These are phyloP conservation scores for Cryptophagus acutangulus DNA, from an alignment of 2,888 invertebrate species.

Conservation along the genomic window DNA sequence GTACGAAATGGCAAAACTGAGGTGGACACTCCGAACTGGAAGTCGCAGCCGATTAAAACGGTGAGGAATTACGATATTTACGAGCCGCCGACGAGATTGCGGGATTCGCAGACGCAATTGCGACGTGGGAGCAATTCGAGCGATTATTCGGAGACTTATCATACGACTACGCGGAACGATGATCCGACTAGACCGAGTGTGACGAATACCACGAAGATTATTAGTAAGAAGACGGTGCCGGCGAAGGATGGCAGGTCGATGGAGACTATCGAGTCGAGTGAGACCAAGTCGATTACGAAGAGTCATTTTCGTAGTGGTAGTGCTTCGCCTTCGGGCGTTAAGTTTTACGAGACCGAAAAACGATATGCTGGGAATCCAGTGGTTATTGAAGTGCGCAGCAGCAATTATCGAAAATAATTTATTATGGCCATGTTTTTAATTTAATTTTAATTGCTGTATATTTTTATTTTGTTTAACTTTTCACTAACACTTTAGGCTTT, in stretches of 20 bases:
- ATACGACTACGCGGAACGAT: constrained; percentile 62
- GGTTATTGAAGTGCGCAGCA: constrained; percentile 59
- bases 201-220: constrained; percentile 66
- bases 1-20: constrained; percentile 42
- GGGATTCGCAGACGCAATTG: constrained; percentile 46
- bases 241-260: constrained; percentile 59
- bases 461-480: too few relatives aligned
- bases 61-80: constrained; percentile 46
- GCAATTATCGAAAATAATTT: constrained; percentile 37
- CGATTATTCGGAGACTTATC: constrained; percentile 67
- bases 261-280: constrained; percentile 66
- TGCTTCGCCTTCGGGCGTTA: constrained; percentile 37
- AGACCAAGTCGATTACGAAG: constrained; percentile 66
- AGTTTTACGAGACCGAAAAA: constrained; percentile 53
- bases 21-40: constrained; percentile 15
- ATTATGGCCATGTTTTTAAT: too few relatives aligned
- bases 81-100: constrained; percentile 47
- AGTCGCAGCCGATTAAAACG: constrained; percentile 42
- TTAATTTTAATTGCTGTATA: too few relatives aligned
- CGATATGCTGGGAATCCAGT: constrained; percentile 48
- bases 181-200: constrained; percentile 64
- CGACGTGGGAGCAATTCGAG: constrained; percentile 64
- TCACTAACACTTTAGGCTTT: too few relatives aligned
- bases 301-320: constrained; percentile 27
- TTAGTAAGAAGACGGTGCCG: constrained; percentile 64